These are phyloP conservation scores for Sphinx pinastri DNA, from an alignment of 2,888 invertebrate genomes.

Conservation along the genomic window DNA sequence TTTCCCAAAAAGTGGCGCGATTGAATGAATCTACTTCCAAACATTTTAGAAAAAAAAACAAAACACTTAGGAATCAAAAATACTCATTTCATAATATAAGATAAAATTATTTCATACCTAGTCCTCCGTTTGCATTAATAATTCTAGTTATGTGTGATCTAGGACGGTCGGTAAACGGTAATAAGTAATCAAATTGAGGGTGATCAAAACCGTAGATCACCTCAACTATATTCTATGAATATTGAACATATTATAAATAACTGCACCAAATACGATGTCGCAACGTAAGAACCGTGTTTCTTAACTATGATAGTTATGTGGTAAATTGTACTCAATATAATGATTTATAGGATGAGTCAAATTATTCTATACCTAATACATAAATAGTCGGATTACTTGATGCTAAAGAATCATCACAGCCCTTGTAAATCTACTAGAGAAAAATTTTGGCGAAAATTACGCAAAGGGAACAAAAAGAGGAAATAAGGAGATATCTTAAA, in stretches of 20 bases:
- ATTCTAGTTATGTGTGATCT: not conserved
- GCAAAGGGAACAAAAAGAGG: too few species aligned
- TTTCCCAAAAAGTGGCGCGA: too few species aligned
- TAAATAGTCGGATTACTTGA: too few species aligned
- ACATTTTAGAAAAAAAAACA: too few species aligned
- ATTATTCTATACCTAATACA: too few species aligned
- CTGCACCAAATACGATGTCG: constrained; percentile 41
- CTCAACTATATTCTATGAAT: constrained; percentile 29
- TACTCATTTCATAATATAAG: too few species aligned
- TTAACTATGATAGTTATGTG: constrained; percentile 34
- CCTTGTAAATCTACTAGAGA: too few species aligned
- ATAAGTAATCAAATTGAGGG: constrained; percentile 24
- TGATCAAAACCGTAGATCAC: constrained; percentile 28
- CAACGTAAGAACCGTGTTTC: constrained; percentile 43
- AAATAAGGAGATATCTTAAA: too few species aligned
- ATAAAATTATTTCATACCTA: not conserved
- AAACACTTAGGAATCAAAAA: too few species aligned
- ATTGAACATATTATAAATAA: constrained; percentile 37
- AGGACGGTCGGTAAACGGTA: not conserved
- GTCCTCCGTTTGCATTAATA: not conserved
- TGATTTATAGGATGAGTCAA: not conserved
- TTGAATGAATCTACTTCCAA: too few species aligned
- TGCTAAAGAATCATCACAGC: too few species aligned
- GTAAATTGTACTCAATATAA: not conserved
- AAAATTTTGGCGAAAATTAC: too few species aligned